Conservation (phyloP, 1,140 invertebrate species). For the Pararge aegeria region DNA sequence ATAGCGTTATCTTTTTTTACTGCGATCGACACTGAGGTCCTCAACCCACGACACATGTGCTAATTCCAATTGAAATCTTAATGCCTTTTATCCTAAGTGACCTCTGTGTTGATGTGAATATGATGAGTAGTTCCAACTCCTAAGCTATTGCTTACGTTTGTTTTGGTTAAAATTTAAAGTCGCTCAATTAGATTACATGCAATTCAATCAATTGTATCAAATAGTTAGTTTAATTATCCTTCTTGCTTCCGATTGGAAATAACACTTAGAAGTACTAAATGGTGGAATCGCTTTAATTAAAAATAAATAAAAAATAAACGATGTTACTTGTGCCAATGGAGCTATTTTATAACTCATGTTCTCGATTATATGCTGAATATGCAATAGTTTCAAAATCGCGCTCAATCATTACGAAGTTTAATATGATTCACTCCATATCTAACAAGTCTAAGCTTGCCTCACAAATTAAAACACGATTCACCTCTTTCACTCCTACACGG, state of each 20-base stretch:
- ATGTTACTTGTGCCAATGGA: not conserved
- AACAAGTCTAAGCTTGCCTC: conserved; percentile 10
- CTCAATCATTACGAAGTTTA: conserved; percentile 1
- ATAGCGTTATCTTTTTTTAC: conserved; percentile 24
- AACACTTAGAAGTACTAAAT: too few relatives aligned
- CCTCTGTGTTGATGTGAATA: not conserved
- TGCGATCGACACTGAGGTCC: conserved; percentile 26
- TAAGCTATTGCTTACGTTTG: too few relatives aligned
- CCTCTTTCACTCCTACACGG: conserved; percentile 16
- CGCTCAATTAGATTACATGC: too few relatives aligned
- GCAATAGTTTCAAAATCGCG: conserved; percentile 10
- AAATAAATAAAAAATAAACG: not conserved
- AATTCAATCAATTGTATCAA: too few relatives aligned
- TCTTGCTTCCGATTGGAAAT: too few relatives aligned
- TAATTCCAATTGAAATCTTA: not conserved
- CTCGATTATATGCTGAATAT: conserved; percentile 1
- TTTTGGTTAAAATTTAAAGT: too few relatives aligned
- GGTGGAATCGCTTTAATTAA: too few relatives aligned
- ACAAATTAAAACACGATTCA: conserved; percentile 4
- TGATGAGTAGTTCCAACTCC: too few relatives aligned
- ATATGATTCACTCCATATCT: conserved; percentile 8
- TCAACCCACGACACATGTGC: conserved; percentile 10
- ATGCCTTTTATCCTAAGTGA: not conserved
- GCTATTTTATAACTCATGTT: not conserved
- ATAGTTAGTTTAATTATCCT: too few relatives aligned